Conservation (phyloP, 2,797 vertebrate species). For the Galago senegalensis region DNA sequence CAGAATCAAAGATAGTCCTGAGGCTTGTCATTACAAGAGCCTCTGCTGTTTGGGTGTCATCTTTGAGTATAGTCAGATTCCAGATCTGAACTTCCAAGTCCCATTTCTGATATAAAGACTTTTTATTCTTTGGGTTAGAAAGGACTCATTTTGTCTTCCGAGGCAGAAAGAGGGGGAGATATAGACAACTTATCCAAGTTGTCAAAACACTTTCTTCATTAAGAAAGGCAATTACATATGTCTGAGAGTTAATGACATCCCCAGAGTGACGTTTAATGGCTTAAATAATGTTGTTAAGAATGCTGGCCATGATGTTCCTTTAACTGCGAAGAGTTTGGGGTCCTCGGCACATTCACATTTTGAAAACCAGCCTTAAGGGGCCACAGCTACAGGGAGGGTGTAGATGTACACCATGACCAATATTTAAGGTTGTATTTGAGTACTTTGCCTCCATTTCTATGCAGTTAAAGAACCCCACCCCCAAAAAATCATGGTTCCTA, state of each 20-base stretch:
- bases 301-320: background rate
- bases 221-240: background rate
- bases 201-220: constrained; percentile 51
- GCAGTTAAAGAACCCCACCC: background rate
- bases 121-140: background rate
- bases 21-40: accelerated
- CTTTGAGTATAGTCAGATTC: background rate
- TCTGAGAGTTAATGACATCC: background rate
- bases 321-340: background rate
- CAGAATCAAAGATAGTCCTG: background rate
- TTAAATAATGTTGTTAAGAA: background rate
- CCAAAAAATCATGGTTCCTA: background rate
- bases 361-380: background rate
- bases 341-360: background rate
- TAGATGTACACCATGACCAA: background rate
- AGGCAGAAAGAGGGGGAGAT: background rate
- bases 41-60: background rate
- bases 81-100: background rate
- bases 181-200: background rate
- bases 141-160: background rate
- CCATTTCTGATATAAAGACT: background rate
- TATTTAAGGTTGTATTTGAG: background rate
- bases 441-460: background rate
- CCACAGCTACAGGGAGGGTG: accelerated
- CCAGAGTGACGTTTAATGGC: background rate